Conservation (phyloP, 1,140 invertebrate genomes). For the Bombyx mori region DNA sequence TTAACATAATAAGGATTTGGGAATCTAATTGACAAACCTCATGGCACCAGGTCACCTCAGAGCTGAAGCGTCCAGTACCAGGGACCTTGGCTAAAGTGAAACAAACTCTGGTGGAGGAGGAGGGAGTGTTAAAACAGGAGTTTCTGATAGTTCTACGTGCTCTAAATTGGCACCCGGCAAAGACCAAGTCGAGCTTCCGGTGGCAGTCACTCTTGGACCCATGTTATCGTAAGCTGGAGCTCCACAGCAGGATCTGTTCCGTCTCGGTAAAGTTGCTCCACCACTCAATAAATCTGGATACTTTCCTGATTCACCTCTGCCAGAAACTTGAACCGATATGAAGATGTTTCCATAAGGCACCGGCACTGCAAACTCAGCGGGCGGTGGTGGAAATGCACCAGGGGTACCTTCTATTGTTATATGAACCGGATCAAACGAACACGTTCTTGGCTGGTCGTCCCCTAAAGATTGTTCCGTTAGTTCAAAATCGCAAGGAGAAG, state of each 20-base stretch:
- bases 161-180: slow-evolving; percentile 75
- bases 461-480: slow-evolving; percentile 63
- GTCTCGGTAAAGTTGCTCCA: slow-evolving; percentile 51
- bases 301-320: slow-evolving; percentile 77
- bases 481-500: slow-evolving; percentile 75
- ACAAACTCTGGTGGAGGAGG: slow-evolving; percentile 64
- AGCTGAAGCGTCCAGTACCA: slow-evolving; percentile 59
- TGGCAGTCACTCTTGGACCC: slow-evolving; percentile 89
- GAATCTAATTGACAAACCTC: slow-evolving; percentile 63
- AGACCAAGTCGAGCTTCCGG: slow-evolving; percentile 86
- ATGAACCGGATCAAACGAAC: slow-evolving; percentile 69
- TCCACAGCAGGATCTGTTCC: slow-evolving; percentile 49
- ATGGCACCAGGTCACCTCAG: slow-evolving; percentile 65
- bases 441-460: slow-evolving; percentile 52
- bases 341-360: slow-evolving; percentile 67
- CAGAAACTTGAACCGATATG: slow-evolving; percentile 66
- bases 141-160: slow-evolving; percentile 42
- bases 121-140: slow-evolving; percentile 51
- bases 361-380: slow-evolving; percentile 64
- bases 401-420: slow-evolving; percentile 83
- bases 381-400: slow-evolving; percentile 59
- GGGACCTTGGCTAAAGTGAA: slow-evolving; percentile 61
- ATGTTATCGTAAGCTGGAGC: slow-evolving; percentile 87
- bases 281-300: slow-evolving; percentile 71
- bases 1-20: slow-evolving; percentile 52